Conservation (phyloP, 1,140 invertebrate genomes). For the Tetragonula clypearis region DNA sequence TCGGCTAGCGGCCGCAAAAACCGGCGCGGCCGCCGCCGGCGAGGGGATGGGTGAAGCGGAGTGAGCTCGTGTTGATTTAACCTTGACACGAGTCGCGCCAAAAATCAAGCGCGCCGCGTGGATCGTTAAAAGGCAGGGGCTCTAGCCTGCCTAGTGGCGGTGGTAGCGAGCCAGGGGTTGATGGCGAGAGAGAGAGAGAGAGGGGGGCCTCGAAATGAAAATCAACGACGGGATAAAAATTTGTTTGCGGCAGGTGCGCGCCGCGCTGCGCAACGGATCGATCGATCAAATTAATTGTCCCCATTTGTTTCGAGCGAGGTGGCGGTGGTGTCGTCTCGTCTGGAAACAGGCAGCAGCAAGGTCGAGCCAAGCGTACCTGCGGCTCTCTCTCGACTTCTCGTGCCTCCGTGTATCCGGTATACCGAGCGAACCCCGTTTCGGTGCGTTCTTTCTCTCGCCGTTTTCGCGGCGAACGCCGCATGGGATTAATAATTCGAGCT, state of each 20-base stretch:
- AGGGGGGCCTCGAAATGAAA: constrained; percentile 27
- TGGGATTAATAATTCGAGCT: neutral
- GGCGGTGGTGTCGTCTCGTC: neutral
- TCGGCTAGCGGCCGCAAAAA: neutral
- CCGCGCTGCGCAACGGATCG: constrained; percentile 26
- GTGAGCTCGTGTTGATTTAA: constrained; percentile 18
- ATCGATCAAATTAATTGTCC: constrained; percentile 22
- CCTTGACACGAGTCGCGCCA: constrained; percentile 36
- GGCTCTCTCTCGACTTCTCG: neutral
- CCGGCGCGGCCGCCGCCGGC: neutral
- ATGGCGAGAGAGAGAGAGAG: neutral
- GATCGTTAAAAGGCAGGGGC: constrained; percentile 43
- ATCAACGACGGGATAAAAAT: constrained; percentile 29
- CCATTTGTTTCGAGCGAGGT: neutral
- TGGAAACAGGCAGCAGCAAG: neutral
- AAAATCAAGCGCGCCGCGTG: constrained; percentile 32
- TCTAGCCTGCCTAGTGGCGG: neutral
- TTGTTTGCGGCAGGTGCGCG: constrained; percentile 26
- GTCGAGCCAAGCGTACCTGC: neutral
- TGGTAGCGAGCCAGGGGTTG: neutral
- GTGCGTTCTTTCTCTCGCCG: neutral
- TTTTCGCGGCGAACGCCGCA: neutral
- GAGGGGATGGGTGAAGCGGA: neutral
- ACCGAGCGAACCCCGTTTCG: no score
- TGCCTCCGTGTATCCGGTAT: neutral